These are phyloP conservation scores for Casuarius casuarius DNA, from an alignment of 2,113 vertebrate genomes.

Conservation along the genomic window DNA sequence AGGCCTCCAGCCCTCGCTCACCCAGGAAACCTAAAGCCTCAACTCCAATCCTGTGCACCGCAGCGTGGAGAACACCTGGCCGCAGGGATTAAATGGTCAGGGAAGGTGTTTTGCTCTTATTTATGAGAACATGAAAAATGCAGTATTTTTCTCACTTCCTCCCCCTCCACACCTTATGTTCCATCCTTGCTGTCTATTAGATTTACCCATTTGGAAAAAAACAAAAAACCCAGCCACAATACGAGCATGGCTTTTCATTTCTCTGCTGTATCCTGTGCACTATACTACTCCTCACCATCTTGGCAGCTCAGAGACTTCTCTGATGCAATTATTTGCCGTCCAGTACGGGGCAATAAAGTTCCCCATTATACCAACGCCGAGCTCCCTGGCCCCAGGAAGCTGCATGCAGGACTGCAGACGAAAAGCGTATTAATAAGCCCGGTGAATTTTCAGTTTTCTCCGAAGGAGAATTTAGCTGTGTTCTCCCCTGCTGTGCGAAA, in stretches of 20 bases:
- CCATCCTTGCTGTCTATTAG: background rate
- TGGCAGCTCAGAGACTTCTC: background rate
- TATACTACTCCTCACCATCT: background rate
- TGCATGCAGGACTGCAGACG: background rate
- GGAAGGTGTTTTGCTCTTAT: background rate
- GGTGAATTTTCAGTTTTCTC: background rate
- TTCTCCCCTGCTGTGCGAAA: background rate
- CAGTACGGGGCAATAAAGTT: background rate
- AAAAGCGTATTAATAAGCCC: background rate
- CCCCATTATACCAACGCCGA: accelerated
- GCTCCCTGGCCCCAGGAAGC: background rate
- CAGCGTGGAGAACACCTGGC: background rate
- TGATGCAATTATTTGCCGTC: background rate
- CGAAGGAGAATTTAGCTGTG: background rate
- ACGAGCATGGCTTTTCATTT: background rate
- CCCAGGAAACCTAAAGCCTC: background rate
- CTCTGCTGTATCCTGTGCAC: background rate
- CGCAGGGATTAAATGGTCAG: background rate
- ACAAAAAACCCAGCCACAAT: accelerated
- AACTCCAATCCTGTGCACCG: background rate
- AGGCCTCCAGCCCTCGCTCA: accelerated
- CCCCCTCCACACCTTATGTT: background rate
- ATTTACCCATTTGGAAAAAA: accelerated
- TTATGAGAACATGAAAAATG: background rate
- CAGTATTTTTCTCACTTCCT: background rate